A percentile compares a stretch with the other conserved stretches of the same genome.
These are phyloP conservation scores for Callosobruchus maculatus DNA, from an alignment of 2,888 invertebrate genomes.

Conservation along the genomic window DNA sequence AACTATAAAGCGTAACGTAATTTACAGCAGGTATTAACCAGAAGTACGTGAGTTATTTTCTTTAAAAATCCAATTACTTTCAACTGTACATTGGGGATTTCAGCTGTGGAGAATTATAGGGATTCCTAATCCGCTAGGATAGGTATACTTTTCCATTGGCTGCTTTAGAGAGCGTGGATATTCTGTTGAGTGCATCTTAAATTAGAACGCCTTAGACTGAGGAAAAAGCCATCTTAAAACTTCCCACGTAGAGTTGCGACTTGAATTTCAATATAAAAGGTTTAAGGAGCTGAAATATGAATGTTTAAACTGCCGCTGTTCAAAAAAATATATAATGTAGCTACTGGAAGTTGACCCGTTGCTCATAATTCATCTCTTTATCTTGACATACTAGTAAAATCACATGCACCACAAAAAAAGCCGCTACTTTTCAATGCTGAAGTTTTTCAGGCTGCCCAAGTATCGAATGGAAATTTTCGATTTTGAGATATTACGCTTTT, in stretches of 20 bases:
- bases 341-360: too few species aligned
- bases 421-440: too few species aligned
- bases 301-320: too few species aligned
- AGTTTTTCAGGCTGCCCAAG: too few species aligned
- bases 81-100: not conserved
- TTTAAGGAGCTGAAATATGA: not conserved
- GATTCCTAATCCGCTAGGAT: not conserved
- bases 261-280: not conserved
- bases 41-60: not conserved
- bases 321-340: too few species aligned
- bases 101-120: not conserved
- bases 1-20: not conserved
- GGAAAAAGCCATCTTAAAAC: not conserved
- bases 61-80: not conserved
- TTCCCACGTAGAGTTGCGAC: not conserved
- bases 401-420: too few species aligned
- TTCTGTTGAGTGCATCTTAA: not conserved
- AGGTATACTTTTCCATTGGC: not conserved
- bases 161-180: not conserved
- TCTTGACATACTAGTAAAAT: too few species aligned
- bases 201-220: not conserved
- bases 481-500: too few species aligned
- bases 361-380: too few species aligned
- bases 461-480: too few species aligned
- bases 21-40: not conserved